phyloP scores from a whole-genome alignment of 1,140 invertebrate species.

The Chrysoperla carnea region DNA sequence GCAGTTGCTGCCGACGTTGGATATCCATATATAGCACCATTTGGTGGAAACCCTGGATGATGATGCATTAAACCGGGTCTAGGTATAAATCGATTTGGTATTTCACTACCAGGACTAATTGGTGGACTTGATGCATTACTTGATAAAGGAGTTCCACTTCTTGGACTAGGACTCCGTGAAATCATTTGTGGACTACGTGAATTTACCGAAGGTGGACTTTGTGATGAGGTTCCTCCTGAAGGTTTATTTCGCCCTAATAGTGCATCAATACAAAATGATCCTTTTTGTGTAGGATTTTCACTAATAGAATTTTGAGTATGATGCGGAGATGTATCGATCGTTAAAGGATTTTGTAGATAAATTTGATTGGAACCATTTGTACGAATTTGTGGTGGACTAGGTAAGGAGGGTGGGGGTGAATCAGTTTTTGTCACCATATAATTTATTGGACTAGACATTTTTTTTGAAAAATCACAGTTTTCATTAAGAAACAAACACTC shows the following conservation, averaged over 20 bases:
- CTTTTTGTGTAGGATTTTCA: constrained; percentile 19
- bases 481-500: too few species aligned
- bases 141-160: not conserved
- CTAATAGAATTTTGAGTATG: constrained; percentile 16
- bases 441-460: constrained; percentile 1
- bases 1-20: not conserved
- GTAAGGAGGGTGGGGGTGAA: not conserved
- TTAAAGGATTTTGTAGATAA: constrained; percentile 3
- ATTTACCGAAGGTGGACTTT: constrained; percentile 8
- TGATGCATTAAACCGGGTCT: constrained; percentile 16
- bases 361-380: constrained; percentile 11
- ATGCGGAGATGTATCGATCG: constrained; percentile 7
- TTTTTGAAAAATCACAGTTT: not conserved
- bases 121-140: constrained; percentile 17
- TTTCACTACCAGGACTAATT: constrained; percentile 25
- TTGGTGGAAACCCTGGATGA: constrained; percentile 7
- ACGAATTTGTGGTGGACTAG: constrained; percentile 1
- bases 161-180: constrained; percentile 16
- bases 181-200: constrained; percentile 12
- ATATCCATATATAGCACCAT: not conserved
- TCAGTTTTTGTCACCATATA: constrained; percentile 1
- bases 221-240: not conserved
- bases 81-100: constrained; percentile 14
- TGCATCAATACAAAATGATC: constrained; percentile 48
- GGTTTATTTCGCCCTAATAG: constrained; percentile 25